Evolutionary conservation across 2,113 vertebrate species (phyloP).

Genomic region (Haliaeetus leucogaster): DNA sequence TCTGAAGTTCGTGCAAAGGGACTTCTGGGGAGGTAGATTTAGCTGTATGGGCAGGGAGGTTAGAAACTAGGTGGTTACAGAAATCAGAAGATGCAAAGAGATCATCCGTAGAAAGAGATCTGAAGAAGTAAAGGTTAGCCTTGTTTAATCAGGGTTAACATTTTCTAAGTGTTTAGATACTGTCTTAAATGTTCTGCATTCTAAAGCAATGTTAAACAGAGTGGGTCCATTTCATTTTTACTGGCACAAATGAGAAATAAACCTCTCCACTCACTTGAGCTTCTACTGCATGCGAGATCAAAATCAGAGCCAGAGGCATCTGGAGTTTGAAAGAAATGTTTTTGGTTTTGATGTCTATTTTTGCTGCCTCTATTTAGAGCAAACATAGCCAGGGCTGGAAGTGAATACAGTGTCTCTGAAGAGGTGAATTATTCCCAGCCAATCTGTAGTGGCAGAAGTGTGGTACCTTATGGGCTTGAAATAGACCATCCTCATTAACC

Average conservation of each 20-base stretch:
- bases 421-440: conserved; percentile 53
- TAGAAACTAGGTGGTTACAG: not conserved
- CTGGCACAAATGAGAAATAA: conserved; percentile 30
- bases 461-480: conserved; percentile 41
- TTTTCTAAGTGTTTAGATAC: not conserved
- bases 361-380: conserved; percentile 58
- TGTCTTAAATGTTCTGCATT: not conserved
- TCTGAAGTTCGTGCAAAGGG: not conserved
- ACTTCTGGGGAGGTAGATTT: not conserved
- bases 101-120: not conserved
- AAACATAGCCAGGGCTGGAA: conserved; percentile 37
- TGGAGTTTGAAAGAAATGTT: conserved; percentile 56
- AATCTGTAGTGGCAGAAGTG: conserved; percentile 46
- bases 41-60: not conserved
- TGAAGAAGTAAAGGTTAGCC: not conserved
- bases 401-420: conserved; percentile 47
- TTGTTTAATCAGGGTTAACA: not conserved
- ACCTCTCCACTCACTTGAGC: not conserved
- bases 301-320: conserved; percentile 59
- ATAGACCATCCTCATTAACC: conserved; percentile 39
- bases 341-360: conserved; percentile 64
- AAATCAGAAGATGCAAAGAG: not conserved
- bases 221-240: not conserved
- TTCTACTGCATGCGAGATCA: conserved; percentile 15
- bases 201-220: not conserved